Conservation (phyloP, 2,888 invertebrate species). For the Sesia bembeciformis region DNA sequence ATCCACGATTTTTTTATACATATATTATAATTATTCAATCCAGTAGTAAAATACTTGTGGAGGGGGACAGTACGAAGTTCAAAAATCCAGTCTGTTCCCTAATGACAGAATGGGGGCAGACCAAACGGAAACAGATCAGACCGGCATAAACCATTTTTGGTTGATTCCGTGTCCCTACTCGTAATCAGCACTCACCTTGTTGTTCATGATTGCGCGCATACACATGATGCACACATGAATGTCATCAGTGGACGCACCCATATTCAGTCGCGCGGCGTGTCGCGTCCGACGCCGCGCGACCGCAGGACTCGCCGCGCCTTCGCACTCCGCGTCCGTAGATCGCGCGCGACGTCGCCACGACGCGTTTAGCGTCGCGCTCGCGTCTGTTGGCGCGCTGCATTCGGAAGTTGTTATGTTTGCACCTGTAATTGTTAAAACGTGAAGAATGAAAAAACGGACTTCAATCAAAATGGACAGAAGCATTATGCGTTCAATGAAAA, state of each 20-base stretch:
- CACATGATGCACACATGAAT: slow-evolving; percentile 99
- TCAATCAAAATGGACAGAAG: too few species aligned
- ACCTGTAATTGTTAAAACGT: background rate
- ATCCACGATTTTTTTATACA: too few species aligned
- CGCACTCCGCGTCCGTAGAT: slow-evolving; percentile 42
- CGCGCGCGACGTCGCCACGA: slow-evolving; percentile 52
- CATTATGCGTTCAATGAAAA: too few species aligned
- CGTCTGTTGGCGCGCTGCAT: slow-evolving; percentile 51
- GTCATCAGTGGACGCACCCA: slow-evolving; percentile 97
- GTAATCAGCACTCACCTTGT: slow-evolving; percentile 78
- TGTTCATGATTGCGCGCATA: slow-evolving; percentile 99
- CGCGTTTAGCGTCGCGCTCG: slow-evolving; percentile 42
- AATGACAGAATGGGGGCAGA: background rate
- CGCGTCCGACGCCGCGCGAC: slow-evolving; percentile 79
- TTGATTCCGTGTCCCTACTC: slow-evolving; percentile 3
- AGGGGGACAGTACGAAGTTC: too few species aligned
- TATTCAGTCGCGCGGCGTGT: slow-evolving; percentile 91
- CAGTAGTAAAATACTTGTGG: too few species aligned
- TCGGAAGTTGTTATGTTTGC: slow-evolving; percentile 62
- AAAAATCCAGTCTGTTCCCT: background rate
- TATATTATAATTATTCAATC: too few species aligned
- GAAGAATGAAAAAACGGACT: too few species aligned
- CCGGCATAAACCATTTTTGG: background rate
- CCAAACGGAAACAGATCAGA: too few species aligned
- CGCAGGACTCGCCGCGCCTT: slow-evolving; percentile 45